phyloP scores from a whole-genome alignment of 1,140 invertebrate genomes.

The Harlomillsia oculata region DNA sequence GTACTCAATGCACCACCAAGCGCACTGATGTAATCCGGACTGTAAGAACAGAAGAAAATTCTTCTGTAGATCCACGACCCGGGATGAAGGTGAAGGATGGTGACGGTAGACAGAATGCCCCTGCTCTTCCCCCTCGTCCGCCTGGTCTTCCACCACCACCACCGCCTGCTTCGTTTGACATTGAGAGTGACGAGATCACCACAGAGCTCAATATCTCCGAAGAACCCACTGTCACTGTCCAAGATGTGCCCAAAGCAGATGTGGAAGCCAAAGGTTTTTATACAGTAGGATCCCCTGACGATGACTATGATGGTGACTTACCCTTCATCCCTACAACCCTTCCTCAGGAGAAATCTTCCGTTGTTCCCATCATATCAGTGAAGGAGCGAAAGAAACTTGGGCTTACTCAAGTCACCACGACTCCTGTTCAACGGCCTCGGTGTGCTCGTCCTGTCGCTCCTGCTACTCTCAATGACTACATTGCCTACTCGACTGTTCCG shows the following conservation, averaged over 20 bases:
- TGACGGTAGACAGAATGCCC: too few relatives aligned
- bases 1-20: too few relatives aligned
- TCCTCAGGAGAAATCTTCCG: slow-evolving; percentile 64
- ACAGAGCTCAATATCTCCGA: slow-evolving; percentile 22
- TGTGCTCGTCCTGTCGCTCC: slow-evolving; percentile 60
- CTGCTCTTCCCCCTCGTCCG: background rate
- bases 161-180: background rate
- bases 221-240: slow-evolving; percentile 18
- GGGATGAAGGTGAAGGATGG: too few relatives aligned
- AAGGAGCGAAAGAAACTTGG: slow-evolving; percentile 52
- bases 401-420: slow-evolving; percentile 60
- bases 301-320: slow-evolving; percentile 66
- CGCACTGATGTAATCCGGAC: too few relatives aligned
- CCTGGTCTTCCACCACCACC: background rate
- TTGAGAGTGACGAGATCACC: slow-evolving; percentile 22
- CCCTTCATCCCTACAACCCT: slow-evolving; percentile 77
- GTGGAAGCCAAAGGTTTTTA: slow-evolving; percentile 54
- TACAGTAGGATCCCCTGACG: slow-evolving; percentile 68
- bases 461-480: slow-evolving; percentile 63
- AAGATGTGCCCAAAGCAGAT: slow-evolving; percentile 25
- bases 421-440: slow-evolving; percentile 71
- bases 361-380: slow-evolving; percentile 66
- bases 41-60: too few relatives aligned
- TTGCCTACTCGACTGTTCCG: slow-evolving; percentile 36
- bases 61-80: too few relatives aligned